Evolutionary conservation across 2,797 vertebrate genomes (phyloP).

Genomic region (Diplodus puntazzo): DNA sequence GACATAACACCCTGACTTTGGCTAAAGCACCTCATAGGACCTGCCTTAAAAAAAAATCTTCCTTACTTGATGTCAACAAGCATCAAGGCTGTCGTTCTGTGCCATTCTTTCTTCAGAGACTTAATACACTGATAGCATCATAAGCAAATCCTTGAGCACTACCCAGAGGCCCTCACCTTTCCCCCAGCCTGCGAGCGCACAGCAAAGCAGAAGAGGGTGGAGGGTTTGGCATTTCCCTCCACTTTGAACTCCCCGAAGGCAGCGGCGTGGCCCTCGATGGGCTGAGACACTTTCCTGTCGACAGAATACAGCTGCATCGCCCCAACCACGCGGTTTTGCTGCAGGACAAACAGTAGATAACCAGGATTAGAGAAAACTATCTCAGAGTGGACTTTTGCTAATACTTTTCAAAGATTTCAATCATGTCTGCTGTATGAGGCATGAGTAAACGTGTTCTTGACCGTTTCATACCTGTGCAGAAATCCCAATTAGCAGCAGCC

Average conservation of each 20-base stretch:
- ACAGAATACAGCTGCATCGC: constrained; percentile 97
- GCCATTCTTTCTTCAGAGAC: not conserved
- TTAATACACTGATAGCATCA: constrained; percentile 31
- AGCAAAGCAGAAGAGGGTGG: constrained; percentile 95
- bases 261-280: constrained; percentile 94
- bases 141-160: constrained; percentile 3
- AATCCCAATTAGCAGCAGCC: constrained; percentile 95
- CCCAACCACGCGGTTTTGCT: constrained; percentile 96
- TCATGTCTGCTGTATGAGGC: not conserved
- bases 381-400: not conserved
- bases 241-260: constrained; percentile 95
- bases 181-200: constrained; percentile 92
- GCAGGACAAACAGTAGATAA: constrained; percentile 31
- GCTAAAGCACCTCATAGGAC: too few relatives aligned
- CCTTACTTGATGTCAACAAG: not conserved
- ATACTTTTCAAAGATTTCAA: not conserved
- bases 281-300: constrained; percentile 94
- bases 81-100: not conserved
- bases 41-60: too few relatives aligned
- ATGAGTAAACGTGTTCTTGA: constrained; percentile 13
- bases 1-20: too few relatives aligned
- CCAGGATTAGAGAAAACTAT: not conserved
- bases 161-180: constrained; percentile 85
- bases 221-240: constrained; percentile 90
- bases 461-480: constrained; percentile 90